phyloP scores from a whole-genome alignment of 1,140 invertebrate genomes.

The Trinorchestia longiramus region DNA sequence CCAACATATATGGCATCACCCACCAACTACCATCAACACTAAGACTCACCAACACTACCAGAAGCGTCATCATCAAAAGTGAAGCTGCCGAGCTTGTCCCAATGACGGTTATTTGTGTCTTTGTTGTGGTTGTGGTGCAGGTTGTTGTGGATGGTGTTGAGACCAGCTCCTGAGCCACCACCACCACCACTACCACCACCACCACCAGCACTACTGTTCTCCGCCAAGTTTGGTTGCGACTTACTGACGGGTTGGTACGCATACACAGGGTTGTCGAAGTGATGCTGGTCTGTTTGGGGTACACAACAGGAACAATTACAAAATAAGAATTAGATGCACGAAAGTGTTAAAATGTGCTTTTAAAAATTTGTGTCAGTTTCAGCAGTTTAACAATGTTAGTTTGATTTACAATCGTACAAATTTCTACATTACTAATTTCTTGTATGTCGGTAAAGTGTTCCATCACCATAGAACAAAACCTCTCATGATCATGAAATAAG shows the following conservation, averaged over 20 bases:
- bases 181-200: conserved; percentile 14
- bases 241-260: conserved; percentile 71
- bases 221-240: conserved; percentile 60
- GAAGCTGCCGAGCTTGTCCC: conserved; percentile 67
- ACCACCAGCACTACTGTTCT: conserved; percentile 8
- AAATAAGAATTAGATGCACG: not conserved
- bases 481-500: not conserved
- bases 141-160: conserved; percentile 65
- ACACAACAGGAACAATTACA: not conserved
- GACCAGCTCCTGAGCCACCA: not conserved
- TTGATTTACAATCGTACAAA: too few relatives aligned
- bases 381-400: not conserved
- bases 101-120: conserved; percentile 65
- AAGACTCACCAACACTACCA: conserved; percentile 63
- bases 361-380: not conserved
- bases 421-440: too few relatives aligned
- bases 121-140: conserved; percentile 65
- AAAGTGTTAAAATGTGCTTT: not conserved
- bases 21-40: not conserved
- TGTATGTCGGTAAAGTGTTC: not conserved
- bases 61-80: conserved; percentile 65
- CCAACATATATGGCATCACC: not conserved
- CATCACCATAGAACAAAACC: not conserved
- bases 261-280: conserved; percentile 94
- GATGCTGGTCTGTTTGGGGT: conserved; percentile 78